Evolutionary conservation across 2,797 vertebrate genomes (phyloP), one percentile per base, ranked within the genome.

Genomic region (Ceryle rudis): DNA sequence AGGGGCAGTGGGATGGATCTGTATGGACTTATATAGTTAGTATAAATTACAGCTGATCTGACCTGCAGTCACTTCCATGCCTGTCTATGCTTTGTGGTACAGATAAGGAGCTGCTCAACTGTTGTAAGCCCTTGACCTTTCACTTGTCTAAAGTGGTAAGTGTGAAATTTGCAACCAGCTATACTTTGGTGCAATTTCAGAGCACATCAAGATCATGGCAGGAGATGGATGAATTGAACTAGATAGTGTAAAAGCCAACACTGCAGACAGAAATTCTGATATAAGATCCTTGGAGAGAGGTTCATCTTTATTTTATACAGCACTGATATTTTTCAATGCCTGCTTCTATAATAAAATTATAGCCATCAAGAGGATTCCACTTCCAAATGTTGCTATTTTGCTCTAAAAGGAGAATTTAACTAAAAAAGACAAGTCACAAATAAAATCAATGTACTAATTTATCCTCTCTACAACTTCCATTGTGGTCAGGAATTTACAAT

Each of bases 91-190:
- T 89, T 75, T 46, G 37, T 90, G 77, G 87, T 88, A 88, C 87
- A 37, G 90, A 78, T 79, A 89, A 95, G 79, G 42, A 95, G 70
- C 80, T 96, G 90, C 83, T 94, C 83, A 85, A 77, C 82, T 95
- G 94, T 37, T 95, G 51, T 94, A 92, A 96, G 96, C 67, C 90
- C 91, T 90, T 96, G 96, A 96, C 94, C 91, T 97, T 96, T 96
- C 94, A 96, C 85, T 94, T 94, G 91, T 95, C 88, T 93, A 2
- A 95, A 96, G 90, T 82, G 64, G 93, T 96, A 96, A 95, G 95
- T 94, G 96, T 90, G 96, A 97, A 93, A 95, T 94, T 93, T 89
- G 73, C 69, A 39, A 95, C 93, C 94, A 97, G 93, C 74, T 95
- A 61, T 84, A 95, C 49, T 95, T 94, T 77, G 81, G 79, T 96